phyloP scores from a whole-genome alignment of 2,113 vertebrate genomes.

The Gopherus evgoodei region DNA sequence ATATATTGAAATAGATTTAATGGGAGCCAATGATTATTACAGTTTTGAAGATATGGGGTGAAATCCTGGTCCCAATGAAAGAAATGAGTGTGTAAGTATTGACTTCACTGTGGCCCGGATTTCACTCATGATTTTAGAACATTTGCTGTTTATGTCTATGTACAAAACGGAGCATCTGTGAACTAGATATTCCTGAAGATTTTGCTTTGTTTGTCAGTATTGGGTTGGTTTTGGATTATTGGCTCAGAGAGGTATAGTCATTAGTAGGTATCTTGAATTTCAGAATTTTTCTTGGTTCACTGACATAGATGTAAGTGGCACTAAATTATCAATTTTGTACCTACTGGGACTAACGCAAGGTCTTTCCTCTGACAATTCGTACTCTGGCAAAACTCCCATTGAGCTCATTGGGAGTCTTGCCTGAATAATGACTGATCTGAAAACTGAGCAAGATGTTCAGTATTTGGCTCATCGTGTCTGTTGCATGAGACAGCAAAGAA shows the following conservation, averaged over 20 bases:
- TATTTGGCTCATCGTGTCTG: not conserved
- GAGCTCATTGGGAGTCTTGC: not conserved
- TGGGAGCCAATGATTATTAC: rapidly evolving
- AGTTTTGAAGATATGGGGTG: not conserved
- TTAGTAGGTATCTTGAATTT: not conserved
- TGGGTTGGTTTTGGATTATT: not conserved
- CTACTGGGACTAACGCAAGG: rapidly evolving
- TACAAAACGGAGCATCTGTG: not conserved
- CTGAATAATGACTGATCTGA: not conserved
- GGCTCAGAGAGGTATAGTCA: rapidly evolving
- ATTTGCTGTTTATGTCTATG: not conserved
- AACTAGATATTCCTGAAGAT: not conserved
- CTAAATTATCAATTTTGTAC: rapidly evolving
- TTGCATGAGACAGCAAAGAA: not conserved
- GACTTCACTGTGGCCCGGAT: not conserved
- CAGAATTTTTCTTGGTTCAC: not conserved
- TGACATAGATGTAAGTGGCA: not conserved
- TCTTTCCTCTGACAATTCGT: not conserved
- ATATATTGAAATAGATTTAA: not conserved
- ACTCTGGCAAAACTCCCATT: not conserved
- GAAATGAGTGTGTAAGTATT: not conserved
- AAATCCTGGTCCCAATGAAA: not conserved
- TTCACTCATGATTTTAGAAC: not conserved
- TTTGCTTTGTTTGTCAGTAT: rapidly evolving
- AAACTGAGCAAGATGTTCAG: not conserved